Conservation (phyloP, 1,140 invertebrate genomes). For the Ganaspis sp. region DNA sequence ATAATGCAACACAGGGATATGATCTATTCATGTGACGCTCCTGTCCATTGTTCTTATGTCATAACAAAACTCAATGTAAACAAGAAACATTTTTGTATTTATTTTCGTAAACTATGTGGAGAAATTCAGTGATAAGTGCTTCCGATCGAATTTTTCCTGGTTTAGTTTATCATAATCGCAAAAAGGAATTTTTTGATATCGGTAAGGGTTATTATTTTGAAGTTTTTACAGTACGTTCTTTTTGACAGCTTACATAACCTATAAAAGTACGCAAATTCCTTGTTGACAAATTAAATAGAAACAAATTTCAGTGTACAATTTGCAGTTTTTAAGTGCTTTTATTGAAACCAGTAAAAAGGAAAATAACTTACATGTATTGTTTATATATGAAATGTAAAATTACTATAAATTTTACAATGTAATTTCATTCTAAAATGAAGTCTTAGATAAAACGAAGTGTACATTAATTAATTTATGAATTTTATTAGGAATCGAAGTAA, state of each 20-base stretch:
- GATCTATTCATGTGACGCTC: too few relatives aligned
- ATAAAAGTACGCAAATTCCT: background rate
- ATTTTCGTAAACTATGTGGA: constrained; percentile 55
- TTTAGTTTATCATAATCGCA: constrained; percentile 62
- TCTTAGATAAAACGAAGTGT: constrained; percentile 31
- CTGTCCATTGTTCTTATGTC: too few relatives aligned
- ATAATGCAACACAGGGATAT: too few relatives aligned
- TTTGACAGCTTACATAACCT: constrained; percentile 10
- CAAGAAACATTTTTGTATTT: too few relatives aligned
- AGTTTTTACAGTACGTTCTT: constrained; percentile 22
- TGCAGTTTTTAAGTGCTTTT: too few relatives aligned
- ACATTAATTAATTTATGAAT: constrained; percentile 23
- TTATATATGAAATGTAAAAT: too few relatives aligned
- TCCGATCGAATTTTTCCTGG: constrained; percentile 76
- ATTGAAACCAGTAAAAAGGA: too few relatives aligned
- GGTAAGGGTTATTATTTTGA: constrained; percentile 50
- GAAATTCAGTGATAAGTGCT: constrained; percentile 68
- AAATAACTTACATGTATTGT: too few relatives aligned
- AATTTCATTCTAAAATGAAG: constrained; percentile 7
- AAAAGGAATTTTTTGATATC: constrained; percentile 65
- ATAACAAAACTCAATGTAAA: too few relatives aligned
- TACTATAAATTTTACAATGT: too few relatives aligned
- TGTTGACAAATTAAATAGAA: constrained; percentile 13
- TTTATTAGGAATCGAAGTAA: constrained; percentile 72
- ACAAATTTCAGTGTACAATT: too few relatives aligned